Base-by-base conservation (phyloP, 2,888 invertebrate genomes). In the Argyresthia goedartella region DNA sequence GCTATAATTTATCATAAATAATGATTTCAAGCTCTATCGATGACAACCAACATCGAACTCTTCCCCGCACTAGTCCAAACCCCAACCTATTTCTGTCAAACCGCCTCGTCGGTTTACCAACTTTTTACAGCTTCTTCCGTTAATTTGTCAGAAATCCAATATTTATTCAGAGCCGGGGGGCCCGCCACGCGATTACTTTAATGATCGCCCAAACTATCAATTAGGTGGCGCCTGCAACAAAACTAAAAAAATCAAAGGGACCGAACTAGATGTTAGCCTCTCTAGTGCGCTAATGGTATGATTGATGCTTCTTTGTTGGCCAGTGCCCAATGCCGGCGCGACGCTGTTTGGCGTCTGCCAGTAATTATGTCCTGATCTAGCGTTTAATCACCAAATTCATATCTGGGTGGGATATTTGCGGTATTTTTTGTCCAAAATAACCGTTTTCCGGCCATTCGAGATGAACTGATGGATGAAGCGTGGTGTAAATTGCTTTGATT, bases 101-200 rank as follows among this genome's bases (percentile, higher is more conserved):
- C 54, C 49, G 52, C 57, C 25, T 25, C 63, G 59, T 56, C 53
- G 58, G 63, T 57, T 54, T 6, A 25, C 25, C 48, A 57, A 57
- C 68, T 71, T 72, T 75, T 71, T 64, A 66, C 62, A 54, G 61
- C 58, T 62, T 68, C 71, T 73, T 73, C 71, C 73, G 73, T 76
- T 76, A 78, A 80, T 81, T 79, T 79, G 76, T 76, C 73, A 73
- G 76, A 71, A 79, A 76, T 73, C 75, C 73, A 79, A 81, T 84
- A 81, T 85, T 82, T 77, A 79, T 76, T 64, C 69, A 69, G 67
- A 66, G 66, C 71, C 66, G 66, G 72, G 64, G 71, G 71, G 68
- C 64, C 59, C 54, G 25, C 42, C 49, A 50, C 34, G 65, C 61
- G 71, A 73, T 75, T 72, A 71, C 68, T 75, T 72, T 79, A 81